Base-by-base conservation (phyloP, 1,140 invertebrate genomes). In the Adoxophyes honmai region DNA sequence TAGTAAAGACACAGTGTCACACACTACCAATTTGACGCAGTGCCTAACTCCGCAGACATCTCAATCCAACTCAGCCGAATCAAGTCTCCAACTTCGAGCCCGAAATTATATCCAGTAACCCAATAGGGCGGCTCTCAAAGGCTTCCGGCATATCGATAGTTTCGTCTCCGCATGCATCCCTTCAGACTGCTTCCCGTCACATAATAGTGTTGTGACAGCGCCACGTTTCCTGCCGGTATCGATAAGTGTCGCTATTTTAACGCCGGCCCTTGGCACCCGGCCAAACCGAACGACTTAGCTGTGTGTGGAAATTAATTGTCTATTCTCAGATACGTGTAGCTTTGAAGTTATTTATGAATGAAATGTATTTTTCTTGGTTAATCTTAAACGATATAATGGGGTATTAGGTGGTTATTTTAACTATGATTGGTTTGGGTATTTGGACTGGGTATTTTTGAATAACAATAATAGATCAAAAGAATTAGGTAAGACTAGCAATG, bases 121-220 rank as follows among this genome's bases (percentile, higher is more conserved):
- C 21, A 48, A 21, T 48, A 48, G 42, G 7, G 42, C 42, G 11
- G 42, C 21, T 48, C 42, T 33, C 42, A 28, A 48, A 48, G 18
- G 18, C 18, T 48, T 48, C 42, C 42, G 16, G 21, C 42, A 48
- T 48, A 18, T 33, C 42, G 42, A 48, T 48, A 28, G 42, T 48
- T 48, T 48, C 21, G 16, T 48, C n/a, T 28, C 42, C 18, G 21
- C 21, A 1, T 48, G 21, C 42, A 28, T 48, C 42, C 42, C 42
- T 48, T 48, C 42, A 48, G 16, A 33, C 39, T 34, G 62, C 57
- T 68, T 71, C 66, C 68, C 63, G 73, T 60, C 66, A 76, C 54
- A 63, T 62, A 72, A 79, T 79, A 75, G 73, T 73, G 75, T 75
- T 72, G 74, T 71, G 48, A 60, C 39, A 48, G 62, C 38, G 57